Percentiles rank a stretch among this genome's conserved stretches.
Conservation (phyloP, 2,797 vertebrate genomes). For the Xenops minutus region DNA sequence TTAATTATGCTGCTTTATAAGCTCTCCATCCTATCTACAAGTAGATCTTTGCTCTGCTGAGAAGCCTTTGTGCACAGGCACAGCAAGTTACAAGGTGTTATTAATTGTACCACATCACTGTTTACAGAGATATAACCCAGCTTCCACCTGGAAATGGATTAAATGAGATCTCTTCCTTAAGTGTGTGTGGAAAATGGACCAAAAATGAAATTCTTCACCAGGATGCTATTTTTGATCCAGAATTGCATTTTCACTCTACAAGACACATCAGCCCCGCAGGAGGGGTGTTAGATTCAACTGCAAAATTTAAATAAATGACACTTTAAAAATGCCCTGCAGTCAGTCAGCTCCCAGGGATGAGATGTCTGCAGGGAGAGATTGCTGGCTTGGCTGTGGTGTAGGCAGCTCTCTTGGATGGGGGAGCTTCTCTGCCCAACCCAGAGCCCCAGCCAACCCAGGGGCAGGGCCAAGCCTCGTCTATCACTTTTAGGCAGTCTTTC, state of each 20-base stretch:
- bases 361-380: background rate
- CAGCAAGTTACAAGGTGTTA: background rate
- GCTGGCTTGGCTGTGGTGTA: background rate
- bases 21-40: background rate
- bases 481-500: background rate
- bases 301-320: background rate
- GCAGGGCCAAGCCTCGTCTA: background rate
- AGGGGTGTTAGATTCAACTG: background rate
- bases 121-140: background rate
- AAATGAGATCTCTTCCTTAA: background rate
- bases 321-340: background rate
- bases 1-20: conserved; percentile 21
- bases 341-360: background rate
- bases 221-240: background rate
- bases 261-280: background rate
- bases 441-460: background rate
- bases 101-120: background rate
- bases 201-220: background rate
- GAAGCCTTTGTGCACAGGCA: background rate
- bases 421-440: background rate
- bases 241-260: background rate
- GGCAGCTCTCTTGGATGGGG: background rate
- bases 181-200: background rate
- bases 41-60: background rate
- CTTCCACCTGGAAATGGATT: background rate